Evolutionary conservation across 1,140 invertebrate species (phyloP).

Genomic region (Dryas iulia): DNA sequence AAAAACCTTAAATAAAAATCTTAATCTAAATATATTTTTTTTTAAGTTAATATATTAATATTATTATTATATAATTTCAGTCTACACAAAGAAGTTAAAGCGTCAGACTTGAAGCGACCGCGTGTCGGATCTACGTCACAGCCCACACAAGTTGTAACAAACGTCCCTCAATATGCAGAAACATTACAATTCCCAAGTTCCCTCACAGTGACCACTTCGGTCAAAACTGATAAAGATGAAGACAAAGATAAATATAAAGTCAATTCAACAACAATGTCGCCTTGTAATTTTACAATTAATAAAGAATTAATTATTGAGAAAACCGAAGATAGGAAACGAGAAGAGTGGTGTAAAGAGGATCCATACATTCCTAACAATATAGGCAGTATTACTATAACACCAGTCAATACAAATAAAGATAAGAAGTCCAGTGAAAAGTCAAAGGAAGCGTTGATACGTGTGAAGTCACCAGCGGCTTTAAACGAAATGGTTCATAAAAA

Average conservation of each 20-base stretch:
- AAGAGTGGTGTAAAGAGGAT: constrained; percentile 55
- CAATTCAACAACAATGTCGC: constrained; percentile 37
- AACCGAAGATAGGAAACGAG: constrained; percentile 50
- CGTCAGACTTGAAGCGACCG: constrained; percentile 55
- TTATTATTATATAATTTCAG: too few relatives aligned
- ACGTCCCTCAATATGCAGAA: constrained; percentile 38
- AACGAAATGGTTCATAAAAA: constrained; percentile 67
- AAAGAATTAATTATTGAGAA: constrained; percentile 60
- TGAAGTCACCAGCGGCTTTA: constrained; percentile 64
- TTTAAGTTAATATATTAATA: too few relatives aligned
- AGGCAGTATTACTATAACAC: constrained; percentile 73
- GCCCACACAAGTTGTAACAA: constrained; percentile 8
- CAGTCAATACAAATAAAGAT: constrained; percentile 49
- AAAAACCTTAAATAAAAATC: too few relatives aligned
- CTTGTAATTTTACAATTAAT: constrained; percentile 43
- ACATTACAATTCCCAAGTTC: constrained; percentile 67
- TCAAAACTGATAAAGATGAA: constrained; percentile 45
- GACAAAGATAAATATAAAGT: constrained; percentile 49
- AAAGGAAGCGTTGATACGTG: constrained; percentile 54
- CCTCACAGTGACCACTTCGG: constrained; percentile 64
- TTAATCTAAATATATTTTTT: too few relatives aligned
- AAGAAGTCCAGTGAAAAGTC: constrained; percentile 46
- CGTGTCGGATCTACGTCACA: constrained; percentile 44
- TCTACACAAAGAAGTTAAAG: constrained; percentile 65
- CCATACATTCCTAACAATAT: constrained; percentile 65